Conservation (phyloP, 2,113 vertebrate genomes). For the Pelusios castaneus region DNA sequence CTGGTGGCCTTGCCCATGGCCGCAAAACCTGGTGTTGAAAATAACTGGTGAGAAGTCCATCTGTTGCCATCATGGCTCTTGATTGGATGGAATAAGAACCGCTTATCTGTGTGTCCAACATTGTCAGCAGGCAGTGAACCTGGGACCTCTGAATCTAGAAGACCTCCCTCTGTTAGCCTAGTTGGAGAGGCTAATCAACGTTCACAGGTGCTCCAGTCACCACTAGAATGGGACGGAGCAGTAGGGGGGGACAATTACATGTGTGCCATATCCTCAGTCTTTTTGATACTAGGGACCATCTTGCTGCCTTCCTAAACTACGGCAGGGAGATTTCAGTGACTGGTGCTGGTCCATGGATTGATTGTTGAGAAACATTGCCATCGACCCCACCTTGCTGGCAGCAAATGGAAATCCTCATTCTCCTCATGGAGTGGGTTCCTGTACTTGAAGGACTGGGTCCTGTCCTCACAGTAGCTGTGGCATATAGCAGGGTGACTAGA, state of each 20-base stretch:
- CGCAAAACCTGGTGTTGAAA: neutral
- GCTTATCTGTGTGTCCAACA: neutral
- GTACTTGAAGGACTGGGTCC: neutral
- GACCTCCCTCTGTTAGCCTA: too few relatives aligned
- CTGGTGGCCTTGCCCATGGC: neutral
- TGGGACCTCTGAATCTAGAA: neutral
- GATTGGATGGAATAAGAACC: neutral
- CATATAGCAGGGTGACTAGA: neutral
- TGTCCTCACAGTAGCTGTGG: neutral
- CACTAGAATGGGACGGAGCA: too few relatives aligned
- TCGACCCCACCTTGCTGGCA: neutral
- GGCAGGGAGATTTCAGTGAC: too few relatives aligned
- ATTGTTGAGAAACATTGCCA: neutral
- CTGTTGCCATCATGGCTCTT: neutral
- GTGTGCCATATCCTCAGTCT: too few relatives aligned
- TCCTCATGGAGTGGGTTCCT: neutral
- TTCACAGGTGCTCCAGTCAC: too few relatives aligned
- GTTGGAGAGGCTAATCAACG: too few relatives aligned
- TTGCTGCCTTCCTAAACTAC: too few relatives aligned
- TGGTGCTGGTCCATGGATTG: too few relatives aligned
- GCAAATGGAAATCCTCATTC: neutral
- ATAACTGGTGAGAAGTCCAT: neutral
- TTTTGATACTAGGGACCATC: too few relatives aligned
- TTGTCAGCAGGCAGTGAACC: neutral
- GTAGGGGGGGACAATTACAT: too few relatives aligned